These are phyloP conservation scores for Nebria ingens DNA, from an alignment of 1,140 invertebrate genomes.

Conservation along the genomic window DNA sequence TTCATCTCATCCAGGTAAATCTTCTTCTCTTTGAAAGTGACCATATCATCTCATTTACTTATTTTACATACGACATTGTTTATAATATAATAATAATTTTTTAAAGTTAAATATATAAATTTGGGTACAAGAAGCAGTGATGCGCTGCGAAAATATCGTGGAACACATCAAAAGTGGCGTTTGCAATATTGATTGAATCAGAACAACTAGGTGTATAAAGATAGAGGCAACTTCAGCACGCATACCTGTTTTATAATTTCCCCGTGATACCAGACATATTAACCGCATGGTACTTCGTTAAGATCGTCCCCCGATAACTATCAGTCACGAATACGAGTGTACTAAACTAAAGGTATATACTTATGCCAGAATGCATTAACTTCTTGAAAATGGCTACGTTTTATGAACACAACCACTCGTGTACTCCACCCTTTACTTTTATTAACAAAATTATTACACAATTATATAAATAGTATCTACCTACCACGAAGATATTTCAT, in stretches of 20 bases:
- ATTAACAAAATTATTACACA: slow-evolving; percentile 1
- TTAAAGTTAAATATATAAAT: too few relatives aligned
- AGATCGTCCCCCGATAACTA: slow-evolving; percentile 1
- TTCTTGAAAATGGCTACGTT: slow-evolving; percentile 4
- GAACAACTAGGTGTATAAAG: slow-evolving; percentile 5
- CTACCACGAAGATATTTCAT: background rate
- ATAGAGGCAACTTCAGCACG: background rate
- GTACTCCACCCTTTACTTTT: background rate
- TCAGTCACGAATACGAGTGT: background rate
- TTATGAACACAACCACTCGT: background rate
- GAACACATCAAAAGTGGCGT: too few relatives aligned
- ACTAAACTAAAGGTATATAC: background rate
- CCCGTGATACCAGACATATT: background rate
- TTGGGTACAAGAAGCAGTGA: too few relatives aligned
- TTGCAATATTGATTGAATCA: slow-evolving; percentile 9
- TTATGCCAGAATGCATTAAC: slow-evolving; percentile 9
- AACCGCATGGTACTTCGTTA: slow-evolving; percentile 9
- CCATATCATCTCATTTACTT: too few relatives aligned
- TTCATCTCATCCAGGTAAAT: too few relatives aligned
- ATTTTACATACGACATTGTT: too few relatives aligned
- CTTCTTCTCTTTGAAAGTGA: too few relatives aligned
- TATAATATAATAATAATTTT: too few relatives aligned
- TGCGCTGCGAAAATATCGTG: too few relatives aligned
- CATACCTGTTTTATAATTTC: slow-evolving; percentile 3
- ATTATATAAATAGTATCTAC: background rate